These are phyloP conservation scores for Silurus glanis DNA, from an alignment of 2,113 vertebrate genomes.

Conservation along the genomic window DNA sequence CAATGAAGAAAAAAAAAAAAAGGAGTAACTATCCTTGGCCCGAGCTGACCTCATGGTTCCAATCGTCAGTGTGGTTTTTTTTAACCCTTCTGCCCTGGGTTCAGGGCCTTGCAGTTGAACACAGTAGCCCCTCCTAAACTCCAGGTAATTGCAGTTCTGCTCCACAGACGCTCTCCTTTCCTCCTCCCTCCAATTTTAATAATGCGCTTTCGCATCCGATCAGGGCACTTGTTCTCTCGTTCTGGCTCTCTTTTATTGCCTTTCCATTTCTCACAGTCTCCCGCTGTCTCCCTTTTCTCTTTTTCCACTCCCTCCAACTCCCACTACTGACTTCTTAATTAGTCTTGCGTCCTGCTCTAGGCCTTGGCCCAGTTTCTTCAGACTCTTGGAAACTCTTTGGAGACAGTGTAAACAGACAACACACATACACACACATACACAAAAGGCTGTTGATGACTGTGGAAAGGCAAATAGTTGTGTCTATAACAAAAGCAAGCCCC, in stretches of 20 bases:
- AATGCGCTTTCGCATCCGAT: constrained; percentile 50
- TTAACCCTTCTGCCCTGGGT: constrained; percentile 54
- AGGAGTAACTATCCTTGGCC: not conserved
- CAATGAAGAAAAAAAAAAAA: not conserved
- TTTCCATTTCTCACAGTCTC: not conserved
- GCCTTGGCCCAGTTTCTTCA: constrained; percentile 41
- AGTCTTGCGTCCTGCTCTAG: constrained; percentile 34
- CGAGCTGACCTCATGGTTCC: not conserved
- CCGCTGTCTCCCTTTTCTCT: not conserved
- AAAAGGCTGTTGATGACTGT: not conserved
- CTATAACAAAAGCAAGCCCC: not conserved
- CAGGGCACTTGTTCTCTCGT: constrained; percentile 37
- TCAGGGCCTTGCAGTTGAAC: constrained; percentile 58
- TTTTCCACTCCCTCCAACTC: not conserved
- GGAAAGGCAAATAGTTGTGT: not conserved
- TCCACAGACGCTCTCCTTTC: constrained; percentile 31
- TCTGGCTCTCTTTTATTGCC: not conserved
- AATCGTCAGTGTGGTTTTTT: constrained; percentile 46
- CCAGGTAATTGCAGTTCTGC: constrained; percentile 28
- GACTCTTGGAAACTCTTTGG: constrained; percentile 25
- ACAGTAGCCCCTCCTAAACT: constrained; percentile 3
- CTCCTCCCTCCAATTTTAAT: constrained; percentile 51
- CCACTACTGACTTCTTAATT: constrained; percentile 39
- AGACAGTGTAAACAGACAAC: not conserved
- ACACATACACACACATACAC: not conserved